A percentile compares a stretch with the other conserved stretches of the same genome.
Evolutionary conservation across 2,113 vertebrate species (phyloP).

Genomic region (Lontra canadensis): DNA sequence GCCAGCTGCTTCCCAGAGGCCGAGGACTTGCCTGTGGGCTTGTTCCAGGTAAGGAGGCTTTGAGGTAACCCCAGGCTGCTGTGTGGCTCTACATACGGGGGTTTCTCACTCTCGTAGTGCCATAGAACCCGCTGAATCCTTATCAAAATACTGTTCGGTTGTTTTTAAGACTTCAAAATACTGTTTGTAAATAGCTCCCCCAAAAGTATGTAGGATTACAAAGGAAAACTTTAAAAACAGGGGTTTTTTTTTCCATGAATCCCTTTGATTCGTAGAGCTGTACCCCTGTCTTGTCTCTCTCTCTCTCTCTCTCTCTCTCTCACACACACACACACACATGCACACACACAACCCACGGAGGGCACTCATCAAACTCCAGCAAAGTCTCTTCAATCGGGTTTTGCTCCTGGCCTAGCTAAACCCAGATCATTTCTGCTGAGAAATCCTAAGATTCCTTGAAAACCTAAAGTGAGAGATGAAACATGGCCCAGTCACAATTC

Average conservation of each 20-base stretch:
- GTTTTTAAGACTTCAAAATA: not conserved
- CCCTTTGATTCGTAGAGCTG: not conserved
- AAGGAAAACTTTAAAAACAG: not conserved
- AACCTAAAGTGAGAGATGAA: not conserved
- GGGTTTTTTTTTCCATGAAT: not conserved
- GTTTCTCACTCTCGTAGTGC: not conserved
- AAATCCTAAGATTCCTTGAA: not conserved
- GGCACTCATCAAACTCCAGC: not conserved
- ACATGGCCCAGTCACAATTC: not conserved
- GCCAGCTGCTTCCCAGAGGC: not conserved
- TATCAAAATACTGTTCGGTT: not conserved
- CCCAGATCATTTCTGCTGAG: not conserved
- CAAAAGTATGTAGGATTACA: not conserved
- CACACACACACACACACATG: not conserved
- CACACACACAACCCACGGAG: not conserved
- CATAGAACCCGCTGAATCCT: not conserved
- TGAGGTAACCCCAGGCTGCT: not conserved
- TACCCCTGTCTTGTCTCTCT: not conserved
- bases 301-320: not conserved
- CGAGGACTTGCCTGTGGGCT: rapidly evolving
- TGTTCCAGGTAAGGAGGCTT: not conserved
- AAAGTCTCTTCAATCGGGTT: not conserved
- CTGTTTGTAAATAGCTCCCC: not conserved
- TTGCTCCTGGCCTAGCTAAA: not conserved
- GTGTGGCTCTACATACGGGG: not conserved